Evolutionary conservation across 2,797 vertebrate genomes (phyloP), one percentile per base, ranked within the genome.

Genomic region (Dryobates pubescens): DNA sequence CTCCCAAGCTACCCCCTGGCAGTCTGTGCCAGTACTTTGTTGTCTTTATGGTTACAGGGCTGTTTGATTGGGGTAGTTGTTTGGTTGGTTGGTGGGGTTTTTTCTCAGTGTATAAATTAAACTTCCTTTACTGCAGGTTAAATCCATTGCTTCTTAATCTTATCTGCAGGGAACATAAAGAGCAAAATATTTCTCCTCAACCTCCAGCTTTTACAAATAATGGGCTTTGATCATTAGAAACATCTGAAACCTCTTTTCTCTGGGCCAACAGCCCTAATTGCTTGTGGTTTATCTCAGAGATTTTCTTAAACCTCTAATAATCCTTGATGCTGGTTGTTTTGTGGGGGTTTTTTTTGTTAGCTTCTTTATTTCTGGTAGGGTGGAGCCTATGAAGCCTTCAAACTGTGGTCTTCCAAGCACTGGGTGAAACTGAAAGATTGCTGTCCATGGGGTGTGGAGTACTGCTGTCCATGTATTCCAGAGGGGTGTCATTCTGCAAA

Each of bases 281-380:
- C 38, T 72, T 89, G 36, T 73, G 9, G 17, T 70, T 90, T 86
- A 80, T 83, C 26, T 88, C 13, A 26, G 56, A 57, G 34, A 69
- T 64, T 88, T 90, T 90, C 47, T 84, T 88, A 82, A 93, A 23
- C 38, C 12, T 93, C n/a, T 86, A 32, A 32, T 65, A 7, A n/a
- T 69, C 81, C 36, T 84, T 81, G 24, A 49, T 59, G 26, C 27
- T 85, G 23, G 10, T 43, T 43, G 41, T 43, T 16, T 43, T 43
- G 41, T 43, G 41, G 41, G 41, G 12, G n/a, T n/a, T n/a, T 41
- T 41, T 17, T 89, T 73, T 78, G 12, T 78, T 85, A 82, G 61
- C 59, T 82, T 91, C 67, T 90, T 15, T 61, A 23, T 91, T 86
- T 86, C 62, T 57, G 80, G 69, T 82, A 68, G 54, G 49, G 6